Evolutionary conservation across 1,140 invertebrate species (phyloP).

Genomic region (Papilio dardanus): DNA sequence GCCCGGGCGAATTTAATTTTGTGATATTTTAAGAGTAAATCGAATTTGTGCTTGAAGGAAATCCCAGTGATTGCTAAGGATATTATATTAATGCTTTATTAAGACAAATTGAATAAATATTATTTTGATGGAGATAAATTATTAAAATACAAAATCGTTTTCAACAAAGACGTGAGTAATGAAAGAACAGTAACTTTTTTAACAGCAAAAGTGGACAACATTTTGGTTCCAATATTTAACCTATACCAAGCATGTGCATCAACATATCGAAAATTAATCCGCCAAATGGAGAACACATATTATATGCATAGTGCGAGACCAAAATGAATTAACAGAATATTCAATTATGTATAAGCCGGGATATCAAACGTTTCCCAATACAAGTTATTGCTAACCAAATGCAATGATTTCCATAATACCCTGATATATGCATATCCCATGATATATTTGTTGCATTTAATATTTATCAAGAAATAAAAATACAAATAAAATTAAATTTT

Average conservation of each 20-base stretch:
- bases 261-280: conserved; percentile 15
- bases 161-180: no score
- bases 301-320: conserved; percentile 14
- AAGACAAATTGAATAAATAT: background rate
- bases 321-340: conserved; percentile 33
- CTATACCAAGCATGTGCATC: background rate
- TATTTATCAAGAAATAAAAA: no score
- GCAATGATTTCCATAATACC: conserved; percentile 20
- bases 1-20: conserved; percentile 18
- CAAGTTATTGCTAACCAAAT: conserved; percentile 25
- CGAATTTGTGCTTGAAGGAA: background rate
- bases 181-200: no score
- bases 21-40: conserved; percentile 24
- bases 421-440: background rate
- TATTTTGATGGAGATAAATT: no score
- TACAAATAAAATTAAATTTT: no score
- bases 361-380: conserved; percentile 30
- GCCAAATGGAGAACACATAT: conserved; percentile 1
- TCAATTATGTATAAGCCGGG: conserved; percentile 24
- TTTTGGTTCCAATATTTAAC: background rate
- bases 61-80: background rate
- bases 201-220: background rate
- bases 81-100: background rate
- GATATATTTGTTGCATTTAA: background rate
- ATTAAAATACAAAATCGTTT: no score